Evolutionary conservation across 2,113 vertebrate genomes (phyloP).

Genomic region (Rissa tridactyla): DNA sequence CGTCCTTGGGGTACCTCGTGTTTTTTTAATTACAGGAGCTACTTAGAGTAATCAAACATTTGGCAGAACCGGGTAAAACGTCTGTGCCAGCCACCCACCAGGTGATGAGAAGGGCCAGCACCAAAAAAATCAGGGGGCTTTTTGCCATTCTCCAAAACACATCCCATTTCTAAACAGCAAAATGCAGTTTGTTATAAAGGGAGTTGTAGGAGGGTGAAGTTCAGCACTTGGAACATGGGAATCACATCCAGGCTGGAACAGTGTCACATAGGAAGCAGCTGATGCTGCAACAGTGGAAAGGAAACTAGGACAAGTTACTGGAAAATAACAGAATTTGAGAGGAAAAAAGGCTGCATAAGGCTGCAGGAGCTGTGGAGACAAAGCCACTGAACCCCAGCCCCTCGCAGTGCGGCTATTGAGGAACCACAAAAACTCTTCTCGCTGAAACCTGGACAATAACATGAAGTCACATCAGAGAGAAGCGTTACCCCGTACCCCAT

Average conservation of each 20-base stretch:
- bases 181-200: rapidly evolving
- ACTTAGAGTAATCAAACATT: background rate
- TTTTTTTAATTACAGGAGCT: background rate
- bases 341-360: background rate
- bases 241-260: background rate
- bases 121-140: background rate
- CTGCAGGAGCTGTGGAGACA: background rate
- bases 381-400: background rate
- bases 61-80: background rate
- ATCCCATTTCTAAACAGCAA: background rate
- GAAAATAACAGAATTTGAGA: background rate
- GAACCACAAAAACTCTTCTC: background rate
- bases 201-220: background rate
- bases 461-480: background rate
- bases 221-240: background rate
- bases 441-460: background rate
- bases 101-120: rapidly evolving
- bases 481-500: rapidly evolving
- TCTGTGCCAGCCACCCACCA: background rate
- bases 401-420: rapidly evolving
- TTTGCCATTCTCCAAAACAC: background rate
- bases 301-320: background rate
- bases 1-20: rapidly evolving
- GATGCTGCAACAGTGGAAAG: background rate
- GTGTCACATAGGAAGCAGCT: background rate